Conservation (phyloP, 1,140 invertebrate species). For the Drosophila triauraria region DNA sequence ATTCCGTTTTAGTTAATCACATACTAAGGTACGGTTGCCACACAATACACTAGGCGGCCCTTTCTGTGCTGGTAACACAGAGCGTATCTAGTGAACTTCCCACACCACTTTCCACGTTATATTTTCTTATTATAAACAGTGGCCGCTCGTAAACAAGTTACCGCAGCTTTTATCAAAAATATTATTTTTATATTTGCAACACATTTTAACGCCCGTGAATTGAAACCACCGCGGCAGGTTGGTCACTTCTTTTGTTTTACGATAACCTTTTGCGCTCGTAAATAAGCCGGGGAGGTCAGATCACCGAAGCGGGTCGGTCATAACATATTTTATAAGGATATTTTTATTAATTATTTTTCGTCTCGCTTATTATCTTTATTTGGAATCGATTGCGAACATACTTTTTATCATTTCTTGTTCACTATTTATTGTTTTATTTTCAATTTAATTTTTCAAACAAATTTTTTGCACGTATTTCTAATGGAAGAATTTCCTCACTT, state of each 20-base stretch:
- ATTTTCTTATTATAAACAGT: too few species aligned
- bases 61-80: neutral
- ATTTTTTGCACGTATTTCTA: neutral
- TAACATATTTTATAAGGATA: too few species aligned
- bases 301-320: too few species aligned
- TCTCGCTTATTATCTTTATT: neutral
- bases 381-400: neutral
- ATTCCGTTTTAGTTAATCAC: neutral
- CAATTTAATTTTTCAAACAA: too few species aligned
- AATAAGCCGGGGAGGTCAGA: neutral
- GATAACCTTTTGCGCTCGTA: neutral
- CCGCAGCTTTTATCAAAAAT: slow-evolving; percentile 1
- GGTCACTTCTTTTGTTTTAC: too few species aligned
- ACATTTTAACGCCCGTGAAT: too few species aligned
- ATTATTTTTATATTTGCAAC: neutral
- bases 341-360: neutral
- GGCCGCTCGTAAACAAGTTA: neutral
- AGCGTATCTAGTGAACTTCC: slow-evolving; percentile 15
- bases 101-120: neutral
- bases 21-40: slow-evolving; percentile 24
- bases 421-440: too few species aligned
- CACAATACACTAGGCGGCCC: slow-evolving; percentile 10
- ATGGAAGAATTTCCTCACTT: neutral
- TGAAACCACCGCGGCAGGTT: too few species aligned
- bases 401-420: too few species aligned